Conservation (phyloP, 2,113 vertebrate genomes). For the Oryzias javanicus region DNA sequence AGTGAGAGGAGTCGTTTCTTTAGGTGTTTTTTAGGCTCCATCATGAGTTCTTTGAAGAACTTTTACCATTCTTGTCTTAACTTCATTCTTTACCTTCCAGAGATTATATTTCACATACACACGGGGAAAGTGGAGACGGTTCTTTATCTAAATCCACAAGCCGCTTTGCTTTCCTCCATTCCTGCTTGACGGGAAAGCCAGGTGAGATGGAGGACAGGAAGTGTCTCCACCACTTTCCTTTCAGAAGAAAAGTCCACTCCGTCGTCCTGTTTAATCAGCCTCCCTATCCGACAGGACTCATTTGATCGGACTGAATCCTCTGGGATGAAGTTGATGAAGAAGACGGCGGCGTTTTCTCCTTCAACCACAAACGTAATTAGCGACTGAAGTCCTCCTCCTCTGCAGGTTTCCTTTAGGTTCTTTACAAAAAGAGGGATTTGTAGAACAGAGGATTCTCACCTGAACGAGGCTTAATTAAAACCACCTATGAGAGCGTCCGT, state of each 20-base stretch:
- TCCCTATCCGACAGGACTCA: constrained; percentile 68
- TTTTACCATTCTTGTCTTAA: too few species aligned
- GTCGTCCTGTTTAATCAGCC: constrained; percentile 68
- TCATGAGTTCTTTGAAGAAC: too few species aligned
- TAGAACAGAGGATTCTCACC: constrained; percentile 44
- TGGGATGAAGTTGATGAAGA: constrained; percentile 36
- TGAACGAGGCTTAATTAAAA: constrained; percentile 68
- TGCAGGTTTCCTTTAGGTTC: constrained; percentile 26
- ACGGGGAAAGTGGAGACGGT: constrained; percentile 29
- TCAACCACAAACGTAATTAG: constrained; percentile 58
- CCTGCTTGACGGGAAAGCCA: constrained; percentile 40
- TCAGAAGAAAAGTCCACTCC: constrained; percentile 50
- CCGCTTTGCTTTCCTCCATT: constrained; percentile 35
- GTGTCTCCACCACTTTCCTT: constrained; percentile 41
- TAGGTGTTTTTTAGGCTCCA: too few species aligned
- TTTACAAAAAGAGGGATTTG: constrained; percentile 27
- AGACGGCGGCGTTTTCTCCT: constrained; percentile 36
- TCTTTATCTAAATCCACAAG: constrained; percentile 33
- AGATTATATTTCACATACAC: constrained; percentile 17
- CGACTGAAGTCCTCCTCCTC: constrained; percentile 32
- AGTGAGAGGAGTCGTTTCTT: too few species aligned
- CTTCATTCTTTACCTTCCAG: not conserved
- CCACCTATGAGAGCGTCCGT: constrained; percentile 53
- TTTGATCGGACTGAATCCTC: constrained; percentile 71
- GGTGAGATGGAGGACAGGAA: constrained; percentile 57